phyloP scores from a whole-genome alignment of 2,888 invertebrate genomes.

The Pyrocoelia pectoralis region DNA sequence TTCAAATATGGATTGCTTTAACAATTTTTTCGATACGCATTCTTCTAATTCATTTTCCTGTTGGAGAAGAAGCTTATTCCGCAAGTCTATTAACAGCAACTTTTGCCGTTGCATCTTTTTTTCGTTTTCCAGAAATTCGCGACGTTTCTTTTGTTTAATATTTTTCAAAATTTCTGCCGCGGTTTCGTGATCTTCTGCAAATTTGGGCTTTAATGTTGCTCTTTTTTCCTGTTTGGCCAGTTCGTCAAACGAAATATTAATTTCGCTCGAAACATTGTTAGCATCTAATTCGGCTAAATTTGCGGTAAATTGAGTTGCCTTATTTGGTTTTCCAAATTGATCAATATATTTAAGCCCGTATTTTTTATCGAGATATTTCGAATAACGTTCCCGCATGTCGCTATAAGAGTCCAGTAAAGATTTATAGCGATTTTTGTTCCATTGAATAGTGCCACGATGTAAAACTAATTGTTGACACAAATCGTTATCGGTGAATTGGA shows the following conservation, averaged over 20 bases:
- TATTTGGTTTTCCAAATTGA: no score
- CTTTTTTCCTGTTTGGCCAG: constrained; percentile 45
- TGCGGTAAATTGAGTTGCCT: no score
- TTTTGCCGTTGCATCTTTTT: constrained; percentile 64
- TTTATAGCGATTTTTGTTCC: constrained; percentile 65
- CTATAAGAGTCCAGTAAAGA: constrained; percentile 59
- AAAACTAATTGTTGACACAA: constrained; percentile 23
- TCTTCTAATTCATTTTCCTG: constrained; percentile 64
- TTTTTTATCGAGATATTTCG: constrained; percentile 37
- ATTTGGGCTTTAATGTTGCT: constrained; percentile 38
- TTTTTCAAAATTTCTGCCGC: constrained; percentile 62
- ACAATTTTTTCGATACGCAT: constrained; percentile 64
- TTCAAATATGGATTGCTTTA: constrained; percentile 71
- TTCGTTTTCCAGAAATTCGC: constrained; percentile 59
- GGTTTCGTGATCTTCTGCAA: constrained; percentile 44
- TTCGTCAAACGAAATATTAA: constrained; percentile 24
- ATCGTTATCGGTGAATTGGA: constrained; percentile 13
- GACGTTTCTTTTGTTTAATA: constrained; percentile 60
- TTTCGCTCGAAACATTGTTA: constrained; percentile 39
- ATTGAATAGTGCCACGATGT: constrained; percentile 62
- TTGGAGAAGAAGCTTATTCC: constrained; percentile 63
- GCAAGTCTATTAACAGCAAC: constrained; percentile 61
- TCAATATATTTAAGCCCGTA: neutral
- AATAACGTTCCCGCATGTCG: constrained; percentile 49
- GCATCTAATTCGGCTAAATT: neutral